Conservation (phyloP, 2,113 vertebrate genomes). For the Sylvietta virens region DNA sequence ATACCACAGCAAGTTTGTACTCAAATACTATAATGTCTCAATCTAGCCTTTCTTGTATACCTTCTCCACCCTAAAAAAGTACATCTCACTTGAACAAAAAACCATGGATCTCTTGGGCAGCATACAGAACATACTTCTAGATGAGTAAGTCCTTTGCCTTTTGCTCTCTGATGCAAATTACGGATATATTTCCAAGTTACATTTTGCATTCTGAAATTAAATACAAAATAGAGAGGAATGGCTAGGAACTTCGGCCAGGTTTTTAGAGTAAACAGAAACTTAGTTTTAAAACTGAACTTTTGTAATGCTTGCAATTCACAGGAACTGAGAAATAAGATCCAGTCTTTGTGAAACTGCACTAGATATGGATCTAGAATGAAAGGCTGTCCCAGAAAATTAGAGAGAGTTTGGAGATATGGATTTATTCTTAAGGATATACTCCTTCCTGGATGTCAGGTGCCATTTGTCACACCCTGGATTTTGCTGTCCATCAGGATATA, state of each 20-base stretch:
- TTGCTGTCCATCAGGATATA: slow-evolving; percentile 75
- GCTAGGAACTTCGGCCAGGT: not conserved
- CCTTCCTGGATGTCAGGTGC: slow-evolving; percentile 76
- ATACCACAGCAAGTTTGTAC: not conserved
- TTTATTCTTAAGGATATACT: slow-evolving; percentile 74
- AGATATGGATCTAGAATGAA: slow-evolving; percentile 73
- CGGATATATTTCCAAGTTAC: not conserved
- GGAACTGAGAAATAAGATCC: slow-evolving; percentile 42
- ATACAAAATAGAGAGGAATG: not conserved
- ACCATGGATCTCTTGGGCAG: not conserved
- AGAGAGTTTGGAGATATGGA: slow-evolving; percentile 68
- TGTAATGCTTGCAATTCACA: slow-evolving; percentile 25
- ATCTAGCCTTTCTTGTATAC: not conserved
- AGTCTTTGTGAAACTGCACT: slow-evolving; percentile 47
- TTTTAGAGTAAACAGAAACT: slow-evolving; percentile 20
- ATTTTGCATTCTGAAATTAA: not conserved
- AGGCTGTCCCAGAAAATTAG: slow-evolving; percentile 74
- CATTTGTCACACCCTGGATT: slow-evolving; percentile 75
- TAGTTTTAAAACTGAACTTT: slow-evolving; percentile 36
- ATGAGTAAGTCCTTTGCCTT: not conserved
- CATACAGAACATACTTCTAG: not conserved
- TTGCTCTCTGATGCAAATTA: not conserved
- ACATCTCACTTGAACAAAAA: not conserved
- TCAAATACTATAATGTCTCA: not conserved
- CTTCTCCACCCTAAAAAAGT: not conserved